Base-by-base conservation (phyloP, 2,888 invertebrate genomes). In the Epistrophe eligans region DNA sequence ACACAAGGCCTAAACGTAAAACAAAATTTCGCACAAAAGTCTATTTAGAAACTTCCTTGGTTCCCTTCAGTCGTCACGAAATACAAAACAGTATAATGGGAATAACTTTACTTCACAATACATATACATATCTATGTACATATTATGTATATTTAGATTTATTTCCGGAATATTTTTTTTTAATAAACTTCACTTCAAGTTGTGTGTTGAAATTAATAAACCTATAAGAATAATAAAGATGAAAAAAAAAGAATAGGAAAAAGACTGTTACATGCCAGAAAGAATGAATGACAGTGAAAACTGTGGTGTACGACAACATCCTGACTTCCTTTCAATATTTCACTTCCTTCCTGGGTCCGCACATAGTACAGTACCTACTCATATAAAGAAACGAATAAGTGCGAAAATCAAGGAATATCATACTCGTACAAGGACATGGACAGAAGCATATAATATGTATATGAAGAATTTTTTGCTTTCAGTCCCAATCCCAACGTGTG, bases 261-360 rank as follows among this genome's bases (percentile, higher is more conserved):
- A 43, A 60, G 2, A 38, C 4, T 45, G 28, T 38, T 19, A 50
- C 50, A 50, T 50, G 19, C 15, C 19, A 19, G 15, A 67, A 38
- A 50, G 35, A 67, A 35, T 19, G 67, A 32, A 11, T 76, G 62
- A 72, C 80, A 80, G 57, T 71, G 64, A 81, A 73, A 62, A 60
- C 60, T 72, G 60, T 77, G 72, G 72, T 58, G 52, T 67, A 79
- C 24, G 60, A 81, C 72, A 52, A 71, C 73, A 81, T 81, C 77
- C 73, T 73, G 72, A 77, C 67, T 77, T 85, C 62, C 81, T 73
- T 84, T 77, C 77, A 85, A 85, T 85, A 81, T 77, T 80, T 73
- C 77, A 77, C 67, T 73, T 85, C 72, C 81, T 73, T 77, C 67
- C 84, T 60, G 81, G 19, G 60, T 67, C 55, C 57, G 55, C 60